These are phyloP conservation scores for Eupithecia inturbata DNA, from an alignment of 2,888 invertebrate genomes.

Conservation along the genomic window DNA sequence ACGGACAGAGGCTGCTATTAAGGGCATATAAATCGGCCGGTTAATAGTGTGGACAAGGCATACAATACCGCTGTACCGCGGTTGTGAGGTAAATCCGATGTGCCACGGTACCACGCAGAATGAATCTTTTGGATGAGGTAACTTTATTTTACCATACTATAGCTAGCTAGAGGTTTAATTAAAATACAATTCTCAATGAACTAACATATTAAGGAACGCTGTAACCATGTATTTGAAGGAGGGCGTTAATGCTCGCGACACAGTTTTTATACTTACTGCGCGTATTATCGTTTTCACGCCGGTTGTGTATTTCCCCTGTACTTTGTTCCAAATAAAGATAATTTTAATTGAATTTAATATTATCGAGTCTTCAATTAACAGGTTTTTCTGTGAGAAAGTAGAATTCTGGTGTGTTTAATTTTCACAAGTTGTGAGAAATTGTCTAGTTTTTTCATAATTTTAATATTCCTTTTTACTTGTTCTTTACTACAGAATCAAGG, in stretches of 20 bases:
- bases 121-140: constrained; percentile 29
- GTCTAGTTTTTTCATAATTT: not conserved
- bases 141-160: not conserved
- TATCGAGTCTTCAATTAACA: too few relatives aligned
- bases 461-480: not conserved
- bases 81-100: constrained; percentile 52
- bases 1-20: constrained; percentile 61
- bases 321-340: too few relatives aligned
- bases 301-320: too few relatives aligned
- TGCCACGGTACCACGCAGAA: constrained; percentile 49
- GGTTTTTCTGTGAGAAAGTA: too few relatives aligned
- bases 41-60: constrained; percentile 75
- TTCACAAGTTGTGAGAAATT: not conserved
- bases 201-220: too few relatives aligned
- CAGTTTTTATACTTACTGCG: too few relatives aligned
- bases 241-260: too few relatives aligned
- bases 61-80: constrained; percentile 68
- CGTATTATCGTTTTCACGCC: too few relatives aligned
- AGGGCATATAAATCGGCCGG: constrained; percentile 73
- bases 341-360: too few relatives aligned
- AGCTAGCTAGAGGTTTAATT: too few relatives aligned
- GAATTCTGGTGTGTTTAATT: not conserved
- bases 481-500: not conserved
- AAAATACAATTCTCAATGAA: too few relatives aligned
- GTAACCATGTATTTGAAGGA: too few relatives aligned